Evolutionary conservation across 2,797 vertebrate genomes (phyloP), one percentile per base, ranked within the genome.

Genomic region (Hapalemur alaotrensis): DNA sequence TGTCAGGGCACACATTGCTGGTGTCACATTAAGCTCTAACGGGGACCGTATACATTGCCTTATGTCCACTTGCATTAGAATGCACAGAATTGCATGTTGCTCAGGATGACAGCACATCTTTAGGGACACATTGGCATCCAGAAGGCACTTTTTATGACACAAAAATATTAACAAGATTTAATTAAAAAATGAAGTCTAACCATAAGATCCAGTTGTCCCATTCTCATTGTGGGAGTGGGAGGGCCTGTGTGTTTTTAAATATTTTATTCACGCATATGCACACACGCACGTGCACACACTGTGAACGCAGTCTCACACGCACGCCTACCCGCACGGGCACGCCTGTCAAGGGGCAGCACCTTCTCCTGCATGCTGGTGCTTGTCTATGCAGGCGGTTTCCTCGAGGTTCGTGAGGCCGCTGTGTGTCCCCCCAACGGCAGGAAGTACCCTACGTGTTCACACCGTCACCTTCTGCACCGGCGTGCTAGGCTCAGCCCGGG

Each of bases 91-190:
- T 99, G 98, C 99, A 98, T 98, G 97, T 98, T 99, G 99, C 99
- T 99, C 98, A 97, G 99, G 98, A 98, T 99, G 99, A 99, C 99
- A 99, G 99, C 98, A 93, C 98, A 99, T 99, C 99, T 99, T 98
- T 98, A 99, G 99, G 99, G 99, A 99, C 99, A 98, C 98, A 98
- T 96, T 99, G 99, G 98, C 98, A 99, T 99, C 99, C 99, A 99
- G 99, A 99, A 99, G 99, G 99, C 99, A 99, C 98, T 98, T 99
- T 98, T 99, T 98, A 96, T 97, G 95, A 98, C 97, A 57, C 25
- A 97, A 98, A 99, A 94, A 97, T 79, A 97, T 97, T 96, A 98
- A 93, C 73, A 92, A 91, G 95, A 67, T 65, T 96, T 97, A 98
- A 94, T 97, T 30, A 12, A 97, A 93, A 97, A 96, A 41, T 76